These are phyloP conservation scores for Colius striatus DNA, from an alignment of 2,113 vertebrate genomes.

Conservation along the genomic window DNA sequence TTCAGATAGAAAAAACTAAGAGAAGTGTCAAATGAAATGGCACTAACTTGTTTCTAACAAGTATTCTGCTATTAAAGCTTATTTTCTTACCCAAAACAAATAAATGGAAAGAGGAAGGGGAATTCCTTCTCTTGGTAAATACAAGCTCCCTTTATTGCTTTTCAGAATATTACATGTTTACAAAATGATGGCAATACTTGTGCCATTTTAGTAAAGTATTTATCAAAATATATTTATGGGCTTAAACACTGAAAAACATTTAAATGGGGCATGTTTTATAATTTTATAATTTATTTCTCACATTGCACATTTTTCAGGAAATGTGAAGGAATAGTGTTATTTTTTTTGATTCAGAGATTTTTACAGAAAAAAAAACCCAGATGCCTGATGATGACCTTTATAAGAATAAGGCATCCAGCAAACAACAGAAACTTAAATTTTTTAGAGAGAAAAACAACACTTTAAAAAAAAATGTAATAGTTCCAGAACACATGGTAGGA, in stretches of 20 bases:
- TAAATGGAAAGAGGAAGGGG: background rate
- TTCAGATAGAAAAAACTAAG: slow-evolving; percentile 57
- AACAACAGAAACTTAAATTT: background rate
- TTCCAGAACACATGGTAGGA: background rate
- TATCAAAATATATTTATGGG: background rate
- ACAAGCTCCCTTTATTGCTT: background rate
- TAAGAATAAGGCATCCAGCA: background rate
- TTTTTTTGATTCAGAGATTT: background rate
- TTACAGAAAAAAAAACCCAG: background rate
- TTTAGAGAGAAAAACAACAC: background rate
- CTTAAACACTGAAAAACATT: background rate
- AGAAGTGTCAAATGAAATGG: slow-evolving; percentile 58
- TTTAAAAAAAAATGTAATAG: background rate
- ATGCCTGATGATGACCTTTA: background rate
- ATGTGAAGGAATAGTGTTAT: background rate
- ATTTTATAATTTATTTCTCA: background rate
- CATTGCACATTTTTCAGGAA: background rate
- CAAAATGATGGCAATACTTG: background rate
- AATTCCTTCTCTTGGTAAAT: background rate
- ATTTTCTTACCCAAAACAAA: slow-evolving; percentile 22
- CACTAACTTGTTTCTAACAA: slow-evolving; percentile 57
- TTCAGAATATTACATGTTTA: background rate
- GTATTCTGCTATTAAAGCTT: slow-evolving; percentile 6
- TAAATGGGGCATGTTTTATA: background rate
- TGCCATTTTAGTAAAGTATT: background rate